Percentiles rank a stretch among this genome's conserved stretches.
Evolutionary conservation across 2,797 vertebrate genomes (phyloP).

Genomic region (Intellagama lesueurii): DNA sequence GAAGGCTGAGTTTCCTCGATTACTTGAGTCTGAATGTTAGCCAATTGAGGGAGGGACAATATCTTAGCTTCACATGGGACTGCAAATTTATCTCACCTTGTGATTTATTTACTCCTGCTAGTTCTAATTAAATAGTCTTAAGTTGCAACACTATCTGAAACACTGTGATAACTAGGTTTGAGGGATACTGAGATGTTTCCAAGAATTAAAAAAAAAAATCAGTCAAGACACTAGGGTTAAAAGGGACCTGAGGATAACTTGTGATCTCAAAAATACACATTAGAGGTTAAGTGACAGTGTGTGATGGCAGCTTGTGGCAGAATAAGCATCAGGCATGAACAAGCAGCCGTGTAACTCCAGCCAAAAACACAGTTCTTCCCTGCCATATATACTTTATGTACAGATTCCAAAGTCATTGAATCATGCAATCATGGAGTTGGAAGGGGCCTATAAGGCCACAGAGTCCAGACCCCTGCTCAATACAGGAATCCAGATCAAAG

Average conservation of each 20-base stretch:
- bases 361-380: too few species aligned
- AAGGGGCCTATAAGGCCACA: too few species aligned
- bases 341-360: too few species aligned
- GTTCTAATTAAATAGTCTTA: background rate
- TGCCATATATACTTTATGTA: too few species aligned
- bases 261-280: too few species aligned
- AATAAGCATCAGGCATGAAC: background rate
- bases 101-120: background rate
- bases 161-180: too few species aligned
- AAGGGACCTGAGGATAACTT: too few species aligned
- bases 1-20: background rate
- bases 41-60: conserved; percentile 4
- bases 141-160: background rate
- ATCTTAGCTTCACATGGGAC: background rate
- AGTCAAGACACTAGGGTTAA: background rate
- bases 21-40: conserved; percentile 18
- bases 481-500: too few species aligned
- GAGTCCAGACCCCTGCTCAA: too few species aligned
- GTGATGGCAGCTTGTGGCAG: background rate
- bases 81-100: background rate
- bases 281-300: background rate
- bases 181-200: background rate
- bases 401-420: background rate
- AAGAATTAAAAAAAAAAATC: background rate
- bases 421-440: too few species aligned